Evolutionary conservation across 2,113 vertebrate genomes (phyloP), one percentile per base, ranked within the genome.

Genomic region (Arenaria interpres): DNA sequence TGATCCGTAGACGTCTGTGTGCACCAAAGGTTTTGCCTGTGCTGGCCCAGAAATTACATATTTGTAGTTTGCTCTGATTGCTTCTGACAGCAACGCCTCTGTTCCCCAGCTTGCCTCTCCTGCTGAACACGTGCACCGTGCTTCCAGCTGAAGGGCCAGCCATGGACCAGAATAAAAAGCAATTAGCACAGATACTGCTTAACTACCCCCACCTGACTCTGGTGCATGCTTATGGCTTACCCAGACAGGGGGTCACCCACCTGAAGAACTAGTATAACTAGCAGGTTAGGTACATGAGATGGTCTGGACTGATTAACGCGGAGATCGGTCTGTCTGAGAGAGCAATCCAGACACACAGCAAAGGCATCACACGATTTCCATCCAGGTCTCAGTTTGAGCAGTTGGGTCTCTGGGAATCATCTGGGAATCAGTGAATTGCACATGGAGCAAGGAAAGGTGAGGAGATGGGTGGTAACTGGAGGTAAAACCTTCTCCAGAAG

Each of bases 1-100:
- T 23, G 27, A 9, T 33, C 33, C 63, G 9, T 73, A 9, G 0
- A 0, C 12, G 7, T 32, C 1, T 13, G 24, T 45, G 30, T 33
- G 16, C 17, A 48, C 20, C 35, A 50, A 45, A 17, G 6, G 25
- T 32, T 90, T 68, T 64, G 60, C 39, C 50, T 77, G 51, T 32
- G 25, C 46, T 88, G 20, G 66, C 32, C 51, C 41, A 78, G 20
- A 48, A 68, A 20, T 64, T 11, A 12, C 0, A 0, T n/a, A 41
- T 33, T 46, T 53, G 22, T 0, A 1, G 7, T 73, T 85, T 78
- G 28, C 35, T 72, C 32, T 25, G 20, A 23, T n/a, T 54, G 54
- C 14, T 78, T 56, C 73, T 78, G 81, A 15, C 81, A 85, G 27
- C 19, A 56, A 9, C 0, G 6, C 17, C n/a, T 53, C 30, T 57